Conservation (phyloP, 2,888 invertebrate genomes). For the Synergus japonicus region DNA sequence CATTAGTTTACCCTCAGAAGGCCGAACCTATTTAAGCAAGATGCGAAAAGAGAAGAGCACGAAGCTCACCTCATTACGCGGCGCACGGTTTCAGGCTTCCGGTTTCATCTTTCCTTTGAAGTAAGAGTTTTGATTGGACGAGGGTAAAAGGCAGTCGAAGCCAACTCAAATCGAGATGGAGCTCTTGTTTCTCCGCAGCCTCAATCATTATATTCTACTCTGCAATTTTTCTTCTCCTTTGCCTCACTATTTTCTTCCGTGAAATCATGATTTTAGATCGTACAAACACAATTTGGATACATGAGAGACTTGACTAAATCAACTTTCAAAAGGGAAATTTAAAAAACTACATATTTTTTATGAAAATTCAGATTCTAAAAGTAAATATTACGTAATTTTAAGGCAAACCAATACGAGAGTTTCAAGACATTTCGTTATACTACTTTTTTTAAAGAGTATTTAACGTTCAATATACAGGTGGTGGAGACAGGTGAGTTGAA, state of each 20-base stretch:
- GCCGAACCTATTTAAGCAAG: constrained; percentile 48
- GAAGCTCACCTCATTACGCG: constrained; percentile 68
- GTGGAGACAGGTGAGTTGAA: constrained; percentile 49
- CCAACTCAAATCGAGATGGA: constrained; percentile 52
- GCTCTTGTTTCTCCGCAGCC: constrained; percentile 62
- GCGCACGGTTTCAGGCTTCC: constrained; percentile 58
- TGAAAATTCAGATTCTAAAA: too few relatives aligned
- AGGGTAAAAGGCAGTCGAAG: constrained; percentile 63
- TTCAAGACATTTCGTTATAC: too few relatives aligned
- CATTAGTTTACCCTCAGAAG: constrained; percentile 30
- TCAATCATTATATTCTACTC: constrained; percentile 65
- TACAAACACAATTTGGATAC: background rate
- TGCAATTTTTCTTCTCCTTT: constrained; percentile 52
- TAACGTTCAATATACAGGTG: background rate
- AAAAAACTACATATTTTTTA: too few relatives aligned
- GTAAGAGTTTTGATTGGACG: constrained; percentile 69
- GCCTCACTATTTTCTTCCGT: constrained; percentile 46
- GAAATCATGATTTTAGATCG: constrained; percentile 31
- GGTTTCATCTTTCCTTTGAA: constrained; percentile 69
- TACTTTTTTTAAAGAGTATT: too few relatives aligned
- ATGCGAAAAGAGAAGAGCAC: constrained; percentile 57
- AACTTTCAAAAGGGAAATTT: too few relatives aligned
- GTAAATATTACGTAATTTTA: too few relatives aligned
- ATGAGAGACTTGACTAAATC: too few relatives aligned
- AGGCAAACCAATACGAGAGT: too few relatives aligned